Conservation (phyloP, 2,888 invertebrate species). For the Habroteleia sp. region DNA sequence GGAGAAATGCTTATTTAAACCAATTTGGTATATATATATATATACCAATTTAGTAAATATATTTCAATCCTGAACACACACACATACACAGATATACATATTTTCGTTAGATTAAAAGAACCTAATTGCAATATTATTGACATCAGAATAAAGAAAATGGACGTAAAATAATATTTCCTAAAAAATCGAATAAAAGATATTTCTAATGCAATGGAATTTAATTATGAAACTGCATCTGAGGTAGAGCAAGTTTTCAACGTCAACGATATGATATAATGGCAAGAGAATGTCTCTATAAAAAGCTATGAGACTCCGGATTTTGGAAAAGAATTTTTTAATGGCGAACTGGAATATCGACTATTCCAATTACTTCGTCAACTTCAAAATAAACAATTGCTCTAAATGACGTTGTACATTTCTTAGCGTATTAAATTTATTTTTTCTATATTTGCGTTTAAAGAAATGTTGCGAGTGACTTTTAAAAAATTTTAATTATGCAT, state of each 20-base stretch:
- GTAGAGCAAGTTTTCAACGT: constrained; percentile 11
- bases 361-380: too few relatives aligned
- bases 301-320: background rate
- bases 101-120: too few relatives aligned
- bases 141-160: background rate
- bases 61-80: too few relatives aligned
- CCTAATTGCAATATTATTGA: background rate
- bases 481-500: constrained; percentile 28
- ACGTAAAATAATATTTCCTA: too few relatives aligned
- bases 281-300: constrained; percentile 3
- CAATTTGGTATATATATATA: too few relatives aligned
- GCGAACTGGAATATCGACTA: constrained; percentile 5
- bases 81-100: too few relatives aligned
- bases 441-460: too few relatives aligned
- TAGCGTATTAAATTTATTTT: too few relatives aligned
- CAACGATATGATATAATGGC: constrained; percentile 18
- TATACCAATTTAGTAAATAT: too few relatives aligned
- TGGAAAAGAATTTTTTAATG: background rate
- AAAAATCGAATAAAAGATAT: background rate
- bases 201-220: constrained; percentile 21
- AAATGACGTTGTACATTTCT: too few relatives aligned
- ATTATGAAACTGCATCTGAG: constrained; percentile 13
- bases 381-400: too few relatives aligned
- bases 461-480: constrained; percentile 10
- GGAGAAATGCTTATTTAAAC: too few relatives aligned